phyloP scores from a whole-genome alignment of 1,140 invertebrate species.

The Eumaeus atala region DNA sequence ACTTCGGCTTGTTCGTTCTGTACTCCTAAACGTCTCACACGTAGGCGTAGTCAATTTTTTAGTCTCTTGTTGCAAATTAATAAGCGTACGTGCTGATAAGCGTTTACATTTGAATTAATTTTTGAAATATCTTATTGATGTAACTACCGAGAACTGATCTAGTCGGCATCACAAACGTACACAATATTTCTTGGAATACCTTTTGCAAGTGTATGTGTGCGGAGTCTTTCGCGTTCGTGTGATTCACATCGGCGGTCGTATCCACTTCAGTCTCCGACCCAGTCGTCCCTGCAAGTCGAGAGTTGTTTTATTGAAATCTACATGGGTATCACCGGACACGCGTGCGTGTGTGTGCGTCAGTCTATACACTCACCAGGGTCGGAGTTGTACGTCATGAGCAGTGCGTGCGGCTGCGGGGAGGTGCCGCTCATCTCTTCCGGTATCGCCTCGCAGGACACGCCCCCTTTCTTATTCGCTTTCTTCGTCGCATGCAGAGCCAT shows the following conservation, averaged over 20 bases:
- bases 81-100: too few relatives aligned
- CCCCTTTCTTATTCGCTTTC: constrained; percentile 81
- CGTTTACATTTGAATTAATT: too few relatives aligned
- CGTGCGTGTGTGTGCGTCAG: neutral
- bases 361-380: constrained; percentile 50
- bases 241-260: neutral
- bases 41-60: too few relatives aligned
- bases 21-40: too few relatives aligned
- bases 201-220: constrained; percentile 47
- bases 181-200: constrained; percentile 29
- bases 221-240: neutral
- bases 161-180: too few relatives aligned
- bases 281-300: constrained; percentile 20
- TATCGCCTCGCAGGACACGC: constrained; percentile 91
- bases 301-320: too few relatives aligned
- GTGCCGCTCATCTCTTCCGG: constrained; percentile 87
- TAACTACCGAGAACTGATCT: too few relatives aligned
- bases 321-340: too few relatives aligned
- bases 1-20: too few relatives aligned
- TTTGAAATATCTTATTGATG: too few relatives aligned
- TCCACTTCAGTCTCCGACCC: constrained; percentile 22
- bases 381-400: constrained; percentile 59
- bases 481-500: constrained; percentile 69
- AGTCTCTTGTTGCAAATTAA: too few relatives aligned
- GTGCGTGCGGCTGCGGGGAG: constrained; percentile 37